Evolutionary conservation across 2,888 invertebrate genomes (phyloP).

Genomic region (Leptogaster cylindrica): DNA sequence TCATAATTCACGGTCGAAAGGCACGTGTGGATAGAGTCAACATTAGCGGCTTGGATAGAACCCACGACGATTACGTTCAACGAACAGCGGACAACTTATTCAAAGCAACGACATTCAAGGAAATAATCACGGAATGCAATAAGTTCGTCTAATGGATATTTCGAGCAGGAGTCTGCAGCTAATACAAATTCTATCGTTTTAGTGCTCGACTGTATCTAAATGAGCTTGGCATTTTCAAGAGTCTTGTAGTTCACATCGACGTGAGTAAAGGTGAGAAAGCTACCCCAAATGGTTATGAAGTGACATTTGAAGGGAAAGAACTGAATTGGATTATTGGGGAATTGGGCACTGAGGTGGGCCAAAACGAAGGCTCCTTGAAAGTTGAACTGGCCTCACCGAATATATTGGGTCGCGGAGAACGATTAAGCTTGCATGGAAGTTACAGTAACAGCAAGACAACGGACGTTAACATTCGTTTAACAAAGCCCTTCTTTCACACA

Average conservation of each 20-base stretch:
- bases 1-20: conserved; percentile 51
- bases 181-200: conserved; percentile 51
- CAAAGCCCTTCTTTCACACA: conserved; percentile 82
- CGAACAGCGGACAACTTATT: conserved; percentile 83
- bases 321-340: conserved; percentile 81
- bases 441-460: conserved; percentile 83
- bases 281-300: conserved; percentile 82
- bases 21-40: conserved; percentile 86
- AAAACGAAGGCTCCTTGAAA: conserved; percentile 85
- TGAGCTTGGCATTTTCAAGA: conserved; percentile 86
- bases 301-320: conserved; percentile 84
- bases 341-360: conserved; percentile 85
- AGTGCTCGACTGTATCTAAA: conserved; percentile 78
- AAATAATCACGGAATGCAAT: conserved; percentile 75
- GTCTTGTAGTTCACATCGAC: conserved; percentile 85
- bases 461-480: conserved; percentile 78
- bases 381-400: conserved; percentile 78
- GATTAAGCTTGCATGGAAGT: conserved; percentile 80
- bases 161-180: not conserved
- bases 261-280: conserved; percentile 79
- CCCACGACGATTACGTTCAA: conserved; percentile 86
- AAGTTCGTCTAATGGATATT: conserved; percentile 61
- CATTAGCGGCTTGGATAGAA: conserved; percentile 83
- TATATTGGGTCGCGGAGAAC: conserved; percentile 86
- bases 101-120: conserved; percentile 83